phyloP scores from a whole-genome alignment of 2,888 invertebrate species.

The Marronus borbonicus region DNA sequence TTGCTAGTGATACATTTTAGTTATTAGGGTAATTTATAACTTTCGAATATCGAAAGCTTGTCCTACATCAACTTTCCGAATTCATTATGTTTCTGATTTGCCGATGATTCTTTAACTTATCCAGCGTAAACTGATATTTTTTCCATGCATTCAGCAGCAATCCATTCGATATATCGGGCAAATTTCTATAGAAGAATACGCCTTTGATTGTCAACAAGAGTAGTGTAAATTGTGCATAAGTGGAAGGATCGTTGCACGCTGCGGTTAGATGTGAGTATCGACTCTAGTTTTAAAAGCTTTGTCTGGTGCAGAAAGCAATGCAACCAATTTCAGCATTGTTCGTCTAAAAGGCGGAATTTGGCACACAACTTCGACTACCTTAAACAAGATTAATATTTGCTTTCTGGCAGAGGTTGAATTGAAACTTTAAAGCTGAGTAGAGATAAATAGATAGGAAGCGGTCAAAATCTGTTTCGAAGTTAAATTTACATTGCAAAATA shows the following conservation, averaged over 20 bases:
- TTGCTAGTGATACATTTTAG: too few relatives aligned
- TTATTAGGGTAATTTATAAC: too few relatives aligned
- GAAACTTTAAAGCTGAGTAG: not conserved
- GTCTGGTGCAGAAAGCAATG: slow-evolving; percentile 5
- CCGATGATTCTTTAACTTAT: too few relatives aligned
- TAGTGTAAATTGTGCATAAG: slow-evolving; percentile 25
- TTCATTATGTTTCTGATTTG: too few relatives aligned
- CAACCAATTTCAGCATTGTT: slow-evolving; percentile 32
- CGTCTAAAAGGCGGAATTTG: not conserved
- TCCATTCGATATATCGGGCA: not conserved
- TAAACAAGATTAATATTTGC: slow-evolving; percentile 29
- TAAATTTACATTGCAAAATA: too few relatives aligned
- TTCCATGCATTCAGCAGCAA: not conserved
- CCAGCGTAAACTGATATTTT: not conserved
- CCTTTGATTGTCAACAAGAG: slow-evolving; percentile 30
- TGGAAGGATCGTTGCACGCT: not conserved
- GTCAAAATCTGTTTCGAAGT: not conserved
- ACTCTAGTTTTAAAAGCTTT: not conserved
- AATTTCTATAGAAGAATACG: slow-evolving; percentile 24
- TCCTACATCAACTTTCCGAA: too few relatives aligned
- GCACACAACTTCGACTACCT: not conserved
- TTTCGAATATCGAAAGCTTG: too few relatives aligned
- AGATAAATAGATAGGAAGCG: not conserved
- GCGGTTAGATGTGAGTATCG: not conserved
- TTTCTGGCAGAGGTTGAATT: not conserved